Conservation (phyloP, 1,140 invertebrate genomes). For the Oryctes rhinoceros region DNA sequence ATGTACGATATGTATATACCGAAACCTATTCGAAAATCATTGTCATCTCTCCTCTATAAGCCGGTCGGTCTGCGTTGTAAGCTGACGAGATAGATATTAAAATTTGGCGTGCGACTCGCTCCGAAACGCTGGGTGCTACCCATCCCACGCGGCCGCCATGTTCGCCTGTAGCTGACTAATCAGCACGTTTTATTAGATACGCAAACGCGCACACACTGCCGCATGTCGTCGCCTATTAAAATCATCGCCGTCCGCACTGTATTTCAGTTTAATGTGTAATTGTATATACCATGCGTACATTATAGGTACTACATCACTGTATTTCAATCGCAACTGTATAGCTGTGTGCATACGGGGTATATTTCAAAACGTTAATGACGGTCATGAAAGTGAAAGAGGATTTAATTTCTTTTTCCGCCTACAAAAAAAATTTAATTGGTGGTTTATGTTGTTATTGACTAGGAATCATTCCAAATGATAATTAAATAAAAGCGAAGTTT, state of each 20-base stretch:
- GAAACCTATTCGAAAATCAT: slow-evolving; percentile 47
- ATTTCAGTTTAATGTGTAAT: slow-evolving; percentile 54
- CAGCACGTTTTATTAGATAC: slow-evolving; percentile 60
- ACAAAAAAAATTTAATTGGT: too few relatives aligned
- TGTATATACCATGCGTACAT: slow-evolving; percentile 53
- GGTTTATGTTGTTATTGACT: too few relatives aligned
- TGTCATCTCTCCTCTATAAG: slow-evolving; percentile 7
- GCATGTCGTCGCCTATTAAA: slow-evolving; percentile 61
- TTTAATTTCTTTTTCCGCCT: too few relatives aligned
- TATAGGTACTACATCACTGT: slow-evolving; percentile 34
- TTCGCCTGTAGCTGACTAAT: slow-evolving; percentile 55
- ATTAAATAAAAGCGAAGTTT: too few relatives aligned
- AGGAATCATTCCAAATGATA: too few relatives aligned
- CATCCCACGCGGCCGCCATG: slow-evolving; percentile 52
- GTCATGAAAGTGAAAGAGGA: too few relatives aligned
- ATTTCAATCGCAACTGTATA: neutral
- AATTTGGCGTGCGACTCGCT: slow-evolving; percentile 45
- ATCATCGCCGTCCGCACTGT: slow-evolving; percentile 54
- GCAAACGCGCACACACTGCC: slow-evolving; percentile 53
- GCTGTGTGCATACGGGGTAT: neutral
- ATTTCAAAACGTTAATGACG: neutral
- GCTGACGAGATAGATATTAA: slow-evolving; percentile 56
- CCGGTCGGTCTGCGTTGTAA: slow-evolving; percentile 19
- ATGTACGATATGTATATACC: slow-evolving; percentile 17
- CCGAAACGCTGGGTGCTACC: slow-evolving; percentile 14